Evolutionary conservation across 2,797 vertebrate genomes (phyloP), one percentile per base, ranked within the genome.

Genomic region (Cossypha caffra): DNA sequence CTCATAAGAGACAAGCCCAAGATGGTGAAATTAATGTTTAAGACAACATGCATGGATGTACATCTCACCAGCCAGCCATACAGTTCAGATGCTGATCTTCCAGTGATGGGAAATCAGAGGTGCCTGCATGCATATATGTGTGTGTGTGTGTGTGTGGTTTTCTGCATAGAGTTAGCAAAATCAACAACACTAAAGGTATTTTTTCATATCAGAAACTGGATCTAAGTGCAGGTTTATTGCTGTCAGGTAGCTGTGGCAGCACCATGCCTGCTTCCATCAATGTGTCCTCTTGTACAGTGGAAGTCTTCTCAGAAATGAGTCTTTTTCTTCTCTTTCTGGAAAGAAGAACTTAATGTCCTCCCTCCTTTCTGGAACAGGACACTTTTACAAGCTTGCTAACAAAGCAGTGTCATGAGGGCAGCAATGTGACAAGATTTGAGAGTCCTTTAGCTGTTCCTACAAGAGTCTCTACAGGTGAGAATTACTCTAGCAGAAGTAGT

Each of bases 91-190:
- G 14, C 40, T 3, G 21, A 50, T 15, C 43, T 42, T 74, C 54
- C 57, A 28, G 37, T 69, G 87, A 25, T 40, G 33, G 31, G 35
- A 76, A 54, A 18, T 67, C 29, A 48, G 37, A 12, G 6, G 4
- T 3, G 6, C 5, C 10, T 50, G 19, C 1, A 0, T 38, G 10
- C 3, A 0, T 26, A 6, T 18, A 1, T 25, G 11, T 17, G 28
- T 26, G 28, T 54, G 9, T n/a, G 9, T n/a, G 7, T 28, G 3
- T 50, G 26, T 35, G 40, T 57, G 11, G 13, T 68, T 80, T 63
- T 64, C 35, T 58, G 21, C 35, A 16, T 5, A 16, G 25, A 7
- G 19, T 52, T 67, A 40, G 29, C 29, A 61, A 90, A 77, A 82
- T 55, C 25, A 87, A 37, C 5, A 5, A 29, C 8, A 17, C 7